phyloP scores from a whole-genome alignment of 64 coral and sea anemone genomes.

The Montipora cactus region DNA sequence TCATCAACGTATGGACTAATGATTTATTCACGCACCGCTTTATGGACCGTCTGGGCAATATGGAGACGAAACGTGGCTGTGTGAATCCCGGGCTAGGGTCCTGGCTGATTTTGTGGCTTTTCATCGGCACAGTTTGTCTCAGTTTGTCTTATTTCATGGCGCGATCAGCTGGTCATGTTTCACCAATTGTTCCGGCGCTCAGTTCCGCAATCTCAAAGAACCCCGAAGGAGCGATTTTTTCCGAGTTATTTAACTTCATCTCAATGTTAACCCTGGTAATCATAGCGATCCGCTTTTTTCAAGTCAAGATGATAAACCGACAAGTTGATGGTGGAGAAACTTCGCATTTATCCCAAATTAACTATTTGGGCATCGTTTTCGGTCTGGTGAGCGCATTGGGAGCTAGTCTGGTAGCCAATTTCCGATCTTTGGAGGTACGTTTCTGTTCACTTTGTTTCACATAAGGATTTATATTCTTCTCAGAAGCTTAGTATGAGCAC shows the following conservation, averaged over 20 bases:
- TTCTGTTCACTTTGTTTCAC: conserved; percentile 23
- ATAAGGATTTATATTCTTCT: too few species aligned
- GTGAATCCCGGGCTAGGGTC: conserved; percentile 62
- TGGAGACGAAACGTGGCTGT: conserved; percentile 2
- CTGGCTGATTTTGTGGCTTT: conserved; percentile 69
- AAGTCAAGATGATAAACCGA: conserved; percentile 68
- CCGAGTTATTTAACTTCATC: conserved; percentile 68
- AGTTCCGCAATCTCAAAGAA: conserved; percentile 67
- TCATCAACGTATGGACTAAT: not conserved
- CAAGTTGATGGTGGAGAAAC: conserved; percentile 66
- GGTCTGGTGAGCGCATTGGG: conserved; percentile 73
- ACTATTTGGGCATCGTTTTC: conserved; percentile 69
- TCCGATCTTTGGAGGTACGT: conserved; percentile 75
- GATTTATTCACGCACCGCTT: not conserved
- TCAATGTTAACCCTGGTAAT: conserved; percentile 57
- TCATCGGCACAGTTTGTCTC: conserved; percentile 70
- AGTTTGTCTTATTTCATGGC: conserved; percentile 77
- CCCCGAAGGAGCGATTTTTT: conserved; percentile 80
- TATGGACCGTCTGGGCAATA: conserved; percentile 2
- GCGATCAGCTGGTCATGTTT: conserved; percentile 48
- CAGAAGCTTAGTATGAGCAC: too few species aligned
- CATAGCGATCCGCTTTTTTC: conserved; percentile 80
- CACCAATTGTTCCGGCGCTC: conserved; percentile 81
- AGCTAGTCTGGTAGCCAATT: conserved; percentile 77
- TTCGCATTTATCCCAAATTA: conserved; percentile 63